Evolutionary conservation across 2,888 invertebrate genomes (phyloP), one percentile per base, ranked within the genome.

Genomic region (Polymixis lichenea): DNA sequence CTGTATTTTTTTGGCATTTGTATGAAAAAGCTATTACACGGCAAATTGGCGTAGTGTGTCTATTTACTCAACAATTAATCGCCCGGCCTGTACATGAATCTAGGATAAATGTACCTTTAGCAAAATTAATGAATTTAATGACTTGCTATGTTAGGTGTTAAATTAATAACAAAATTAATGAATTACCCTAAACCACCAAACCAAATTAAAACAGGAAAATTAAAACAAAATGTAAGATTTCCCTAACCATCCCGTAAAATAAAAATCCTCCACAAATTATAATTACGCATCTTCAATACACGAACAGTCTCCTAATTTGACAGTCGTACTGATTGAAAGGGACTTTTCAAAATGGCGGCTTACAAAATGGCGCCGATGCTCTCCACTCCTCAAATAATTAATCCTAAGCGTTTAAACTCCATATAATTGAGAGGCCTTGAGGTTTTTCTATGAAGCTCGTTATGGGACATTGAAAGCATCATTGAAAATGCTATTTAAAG

Each of bases 391-490:
- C 79, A 79, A 70, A 49, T 73, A 70, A 81, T 73, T 43, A 79
- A 69, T 83, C 79, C 69, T 28, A 46, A 69, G 61, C 60, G 46
- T 65, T 83, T 73, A 55, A 81, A 83, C 15, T 55, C 66, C 11
- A 66, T 67, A 67, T 70, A 84, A 84, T 79, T 78, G 62, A 55
- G 46, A 49, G n/a, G 28, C 17, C 61, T 70, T 28, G 28, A 38
- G 56, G 67, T 68, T 78, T 81, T 67, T 78, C 77, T 82, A 70
- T 82, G 25, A 51, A 60, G n/a, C 64, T 69, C 69, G 38, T 66
- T 83, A 32, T 9, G 60, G 61, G 53, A 58, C 1, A 49, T 43
- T 55, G 46, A 67, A 60, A 77, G 56, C 6, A 38, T 17, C 17
- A 60, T 65, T 70, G 64, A 58, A 78, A 83, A 78, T 61, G 43